Conservation (phyloP, 1,140 invertebrate genomes). For the Anadara kagoshimensis region DNA sequence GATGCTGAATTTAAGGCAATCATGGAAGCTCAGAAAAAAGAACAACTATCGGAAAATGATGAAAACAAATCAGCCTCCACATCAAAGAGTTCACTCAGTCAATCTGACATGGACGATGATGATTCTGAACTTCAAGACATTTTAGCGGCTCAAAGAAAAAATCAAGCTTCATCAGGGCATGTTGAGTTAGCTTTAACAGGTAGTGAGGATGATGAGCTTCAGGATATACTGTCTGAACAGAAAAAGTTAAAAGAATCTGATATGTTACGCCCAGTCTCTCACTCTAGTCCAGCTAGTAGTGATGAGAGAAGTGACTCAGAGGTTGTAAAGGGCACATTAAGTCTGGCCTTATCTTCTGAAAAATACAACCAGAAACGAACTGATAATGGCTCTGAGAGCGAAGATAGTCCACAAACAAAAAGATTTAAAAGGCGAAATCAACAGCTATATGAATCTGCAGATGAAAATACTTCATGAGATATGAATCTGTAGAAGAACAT, state of each 20-base stretch:
- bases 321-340: slow-evolving; percentile 22
- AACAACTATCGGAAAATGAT: slow-evolving; percentile 1
- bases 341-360: slow-evolving; percentile 15
- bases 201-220: slow-evolving; percentile 33
- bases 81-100: slow-evolving; percentile 14
- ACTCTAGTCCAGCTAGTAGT: slow-evolving; percentile 40
- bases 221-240: slow-evolving; percentile 25
- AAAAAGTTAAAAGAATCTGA: slow-evolving; percentile 6
- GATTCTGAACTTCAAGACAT: slow-evolving; percentile 25
- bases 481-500: no score
- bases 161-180: slow-evolving; percentile 4
- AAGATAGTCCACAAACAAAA: slow-evolving; percentile 48
- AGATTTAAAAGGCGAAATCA: slow-evolving; percentile 51
- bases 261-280: slow-evolving; percentile 25
- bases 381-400: slow-evolving; percentile 39
- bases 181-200: slow-evolving; percentile 22
- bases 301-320: slow-evolving; percentile 32
- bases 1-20: slow-evolving; percentile 46
- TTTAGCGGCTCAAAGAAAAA: slow-evolving; percentile 33
- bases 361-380: slow-evolving; percentile 24
- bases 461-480: slow-evolving; percentile 2
- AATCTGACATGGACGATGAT: slow-evolving; percentile 23
- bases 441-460: slow-evolving; percentile 42
- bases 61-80: slow-evolving; percentile 34
- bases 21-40: slow-evolving; percentile 37